phyloP scores from a whole-genome alignment of 2,113 vertebrate genomes.

The Otis tarda region DNA sequence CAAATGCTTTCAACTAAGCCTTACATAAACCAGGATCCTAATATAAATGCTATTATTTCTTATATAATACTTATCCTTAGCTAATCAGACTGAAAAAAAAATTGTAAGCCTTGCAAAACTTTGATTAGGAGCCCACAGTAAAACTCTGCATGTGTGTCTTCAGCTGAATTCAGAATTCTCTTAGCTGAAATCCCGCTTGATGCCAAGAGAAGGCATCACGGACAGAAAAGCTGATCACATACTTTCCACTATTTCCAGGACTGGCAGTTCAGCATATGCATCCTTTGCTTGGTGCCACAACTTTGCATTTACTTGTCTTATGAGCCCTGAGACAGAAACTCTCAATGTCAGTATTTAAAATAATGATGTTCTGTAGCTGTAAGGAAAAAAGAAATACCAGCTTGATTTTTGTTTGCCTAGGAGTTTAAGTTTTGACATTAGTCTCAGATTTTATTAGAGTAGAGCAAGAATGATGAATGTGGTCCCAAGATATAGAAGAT shows the following conservation, averaged over 20 bases:
- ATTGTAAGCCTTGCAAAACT: not conserved
- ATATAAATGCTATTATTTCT: not conserved
- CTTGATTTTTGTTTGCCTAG: not conserved
- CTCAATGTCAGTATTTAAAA: not conserved
- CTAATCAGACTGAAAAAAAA: not conserved
- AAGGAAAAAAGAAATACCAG: not conserved
- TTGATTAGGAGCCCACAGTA: not conserved
- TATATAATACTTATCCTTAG: not conserved
- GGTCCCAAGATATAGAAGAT: not conserved
- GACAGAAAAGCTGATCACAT: not conserved
- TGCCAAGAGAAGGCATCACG: not conserved
- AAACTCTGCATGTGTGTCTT: not conserved
- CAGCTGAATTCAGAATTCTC: not conserved
- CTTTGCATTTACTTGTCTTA: not conserved
- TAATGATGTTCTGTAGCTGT: not conserved
- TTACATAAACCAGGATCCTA: not conserved
- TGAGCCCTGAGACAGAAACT: not conserved
- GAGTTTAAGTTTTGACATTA: not conserved
- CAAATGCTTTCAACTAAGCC: not conserved
- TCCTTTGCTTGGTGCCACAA: not conserved
- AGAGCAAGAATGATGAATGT: not conserved
- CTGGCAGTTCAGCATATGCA: not conserved
- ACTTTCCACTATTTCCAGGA: not conserved
- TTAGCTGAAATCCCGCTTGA: not conserved
- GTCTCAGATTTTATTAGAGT: not conserved